Base-by-base conservation (phyloP, 2,888 invertebrate genomes). In the Dione vanillae region DNA sequence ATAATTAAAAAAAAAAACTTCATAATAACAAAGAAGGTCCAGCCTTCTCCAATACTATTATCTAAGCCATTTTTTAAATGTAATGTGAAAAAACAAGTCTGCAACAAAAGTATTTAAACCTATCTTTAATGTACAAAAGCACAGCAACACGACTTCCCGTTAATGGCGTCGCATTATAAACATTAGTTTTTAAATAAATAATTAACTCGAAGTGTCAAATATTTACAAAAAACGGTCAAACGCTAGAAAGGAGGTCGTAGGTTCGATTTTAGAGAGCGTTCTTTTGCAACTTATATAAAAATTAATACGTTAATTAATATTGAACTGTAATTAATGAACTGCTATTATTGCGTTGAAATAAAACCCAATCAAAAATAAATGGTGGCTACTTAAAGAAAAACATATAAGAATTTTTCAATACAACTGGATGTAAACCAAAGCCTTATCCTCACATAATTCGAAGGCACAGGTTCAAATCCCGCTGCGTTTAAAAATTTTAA, bases 181-280 rank as follows among this genome's bases (percentile, higher is more conserved):
- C 9, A n/a, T 27, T 10, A 27, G n/a, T 27, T 7, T n/a, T 45
- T n/a, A 27, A 2, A 45, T 45, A 27, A 61, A n/a, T 45, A 10
- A 27, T 43, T n/a, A 41, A 35, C 14, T 35, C 19, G 54, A 56
- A 37, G 56, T 56, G 67, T 61, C 59, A 43, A 61, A 51, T 67
- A 67, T 67, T 67, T 67, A 67, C 67, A 67, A 16, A 51, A 61
- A 51, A 43, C n/a, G 1, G 41, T 41, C 51, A 61, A 67, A 43
- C 45, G 35, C 47, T 58, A 49, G 40, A 58, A n/a, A 65, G 16
- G n/a, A 66, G 20, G 19, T 19, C 20, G 58, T 67, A 47, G 27
- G 40, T 47, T 52, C 41, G n/a, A 16, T 49, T 40, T 41, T 49
- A 52, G 51, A 61, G 67, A 67, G 67, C 43, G 41, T 52, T 27